Percentiles rank a stretch among this genome's conserved stretches.
phyloP scores from a whole-genome alignment of 2,113 vertebrate species.

The Strix aluco region DNA sequence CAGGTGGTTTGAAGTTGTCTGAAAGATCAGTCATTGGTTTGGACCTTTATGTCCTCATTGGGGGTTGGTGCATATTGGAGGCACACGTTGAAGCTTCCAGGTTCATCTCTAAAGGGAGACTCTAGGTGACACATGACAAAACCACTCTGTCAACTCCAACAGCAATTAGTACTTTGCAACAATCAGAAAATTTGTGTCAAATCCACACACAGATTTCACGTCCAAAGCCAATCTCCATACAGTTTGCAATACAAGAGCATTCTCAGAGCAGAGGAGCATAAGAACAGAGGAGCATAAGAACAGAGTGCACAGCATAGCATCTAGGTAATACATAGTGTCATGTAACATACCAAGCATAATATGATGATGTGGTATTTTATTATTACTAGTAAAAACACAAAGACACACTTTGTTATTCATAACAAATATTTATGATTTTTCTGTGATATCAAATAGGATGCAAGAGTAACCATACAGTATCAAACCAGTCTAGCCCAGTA shows the following conservation, averaged over 20 bases:
- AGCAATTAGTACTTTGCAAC: fast-evolving
- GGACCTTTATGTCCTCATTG: background rate
- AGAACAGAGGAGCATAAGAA: background rate
- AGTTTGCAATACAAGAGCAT: background rate
- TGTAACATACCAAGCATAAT: background rate
- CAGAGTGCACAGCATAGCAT: background rate
- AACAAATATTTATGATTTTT: background rate
- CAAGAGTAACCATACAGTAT: background rate
- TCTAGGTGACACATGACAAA: background rate
- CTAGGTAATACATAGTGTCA: no score
- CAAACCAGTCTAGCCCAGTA: background rate
- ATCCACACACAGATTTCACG: background rate
- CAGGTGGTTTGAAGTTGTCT: background rate
- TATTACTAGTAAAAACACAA: background rate
- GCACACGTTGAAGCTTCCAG: background rate
- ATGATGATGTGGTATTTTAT: background rate
- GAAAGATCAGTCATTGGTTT: background rate
- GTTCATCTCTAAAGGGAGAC: background rate
- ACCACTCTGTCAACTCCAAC: background rate
- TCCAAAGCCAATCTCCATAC: background rate
- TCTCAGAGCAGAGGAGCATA: background rate
- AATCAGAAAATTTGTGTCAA: background rate
- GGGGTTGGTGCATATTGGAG: background rate
- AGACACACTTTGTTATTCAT: background rate
- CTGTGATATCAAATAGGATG: background rate